Evolutionary conservation across 2,113 vertebrate species (phyloP).

Genomic region (Canis aureus): DNA sequence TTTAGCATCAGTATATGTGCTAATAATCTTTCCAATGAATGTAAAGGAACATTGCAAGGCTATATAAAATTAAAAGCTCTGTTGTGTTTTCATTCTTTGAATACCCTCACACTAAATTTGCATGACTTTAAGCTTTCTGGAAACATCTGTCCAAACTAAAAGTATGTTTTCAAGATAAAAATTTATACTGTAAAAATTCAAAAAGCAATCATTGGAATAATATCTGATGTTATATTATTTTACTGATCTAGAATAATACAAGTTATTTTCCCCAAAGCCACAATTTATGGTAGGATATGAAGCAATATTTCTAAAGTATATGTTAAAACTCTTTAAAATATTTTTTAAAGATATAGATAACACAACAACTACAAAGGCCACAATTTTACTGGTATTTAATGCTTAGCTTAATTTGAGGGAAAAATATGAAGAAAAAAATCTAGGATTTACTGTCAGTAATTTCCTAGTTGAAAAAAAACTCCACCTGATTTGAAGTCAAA

Average conservation of each 20-base stretch:
- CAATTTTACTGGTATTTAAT: conserved; percentile 7
- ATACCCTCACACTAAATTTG: conserved; percentile 35
- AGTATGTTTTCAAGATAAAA: conserved; percentile 23
- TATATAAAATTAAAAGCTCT: conserved; percentile 36
- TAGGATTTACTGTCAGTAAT: neutral
- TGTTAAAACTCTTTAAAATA: neutral
- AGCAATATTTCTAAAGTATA: conserved; percentile 11
- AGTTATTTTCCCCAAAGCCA: neutral
- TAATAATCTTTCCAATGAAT: conserved; percentile 39
- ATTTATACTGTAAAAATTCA: conserved; percentile 8
- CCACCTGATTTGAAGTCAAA: neutral
- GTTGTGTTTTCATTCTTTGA: conserved; percentile 41
- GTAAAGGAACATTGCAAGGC: neutral
- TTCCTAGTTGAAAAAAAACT: conserved; percentile 41
- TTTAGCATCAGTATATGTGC: neutral
- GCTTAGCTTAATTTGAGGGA: neutral
- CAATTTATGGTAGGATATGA: conserved; percentile 21
- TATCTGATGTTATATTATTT: conserved; percentile 12
- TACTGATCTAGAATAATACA: neutral
- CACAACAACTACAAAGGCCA: neutral
- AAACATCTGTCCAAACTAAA: conserved; percentile 46
- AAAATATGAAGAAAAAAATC: neutral
- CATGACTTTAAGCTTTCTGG: conserved; percentile 37
- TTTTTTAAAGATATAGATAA: neutral
- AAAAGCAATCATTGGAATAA: neutral